Evolutionary conservation across 2,113 vertebrate genomes (phyloP).

Genomic region (Cnemophilus loriae): DNA sequence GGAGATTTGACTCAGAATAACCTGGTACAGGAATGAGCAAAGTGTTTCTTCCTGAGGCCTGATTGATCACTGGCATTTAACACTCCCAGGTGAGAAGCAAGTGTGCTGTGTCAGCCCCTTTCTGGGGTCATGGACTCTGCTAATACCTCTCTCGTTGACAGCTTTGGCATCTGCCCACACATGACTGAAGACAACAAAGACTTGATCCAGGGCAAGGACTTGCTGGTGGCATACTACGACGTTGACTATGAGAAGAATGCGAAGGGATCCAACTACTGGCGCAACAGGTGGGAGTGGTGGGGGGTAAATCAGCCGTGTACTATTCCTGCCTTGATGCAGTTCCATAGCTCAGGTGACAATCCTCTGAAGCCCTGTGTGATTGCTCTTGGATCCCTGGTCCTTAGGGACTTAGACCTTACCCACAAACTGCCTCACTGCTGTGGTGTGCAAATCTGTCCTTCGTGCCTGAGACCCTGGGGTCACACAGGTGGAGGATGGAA

Average conservation of each 20-base stretch:
- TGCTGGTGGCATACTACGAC: constrained; percentile 93
- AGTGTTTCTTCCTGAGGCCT: background rate
- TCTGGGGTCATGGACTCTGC: background rate
- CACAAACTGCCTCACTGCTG: background rate
- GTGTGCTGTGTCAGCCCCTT: background rate
- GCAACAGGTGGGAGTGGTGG: constrained; percentile 80
- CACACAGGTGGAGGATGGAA: background rate
- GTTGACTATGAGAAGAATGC: constrained; percentile 95
- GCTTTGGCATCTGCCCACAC: constrained; percentile 94
- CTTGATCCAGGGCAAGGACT: constrained; percentile 88
- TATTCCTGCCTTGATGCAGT: accelerated
- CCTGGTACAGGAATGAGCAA: background rate
- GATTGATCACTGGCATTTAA: background rate
- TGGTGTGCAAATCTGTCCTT: background rate
- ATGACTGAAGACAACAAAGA: constrained; percentile 98
- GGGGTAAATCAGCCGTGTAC: accelerated
- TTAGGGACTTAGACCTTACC: background rate
- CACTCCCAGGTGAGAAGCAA: background rate
- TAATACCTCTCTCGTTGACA: constrained; percentile 16
- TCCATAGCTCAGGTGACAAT: background rate
- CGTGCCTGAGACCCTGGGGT: background rate
- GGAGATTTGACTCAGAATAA: background rate
- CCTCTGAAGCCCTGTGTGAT: background rate
- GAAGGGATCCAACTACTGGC: constrained; percentile 98
- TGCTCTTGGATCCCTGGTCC: background rate